Evolutionary conservation across 2,113 vertebrate species (phyloP), one percentile per base, ranked within the genome.

Genomic region (Phalacrocorax brasilianus): DNA sequence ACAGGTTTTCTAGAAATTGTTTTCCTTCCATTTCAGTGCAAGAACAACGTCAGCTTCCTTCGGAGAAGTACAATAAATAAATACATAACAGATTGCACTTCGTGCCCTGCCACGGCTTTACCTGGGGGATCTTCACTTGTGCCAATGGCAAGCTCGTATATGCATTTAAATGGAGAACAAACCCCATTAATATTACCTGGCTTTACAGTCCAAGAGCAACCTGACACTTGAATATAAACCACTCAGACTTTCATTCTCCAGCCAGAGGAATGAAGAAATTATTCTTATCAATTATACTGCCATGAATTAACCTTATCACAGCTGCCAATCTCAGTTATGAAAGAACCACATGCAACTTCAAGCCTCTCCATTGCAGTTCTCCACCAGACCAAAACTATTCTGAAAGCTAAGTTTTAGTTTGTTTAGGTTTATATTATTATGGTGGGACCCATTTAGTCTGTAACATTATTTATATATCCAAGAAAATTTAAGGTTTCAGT

Each of bases 211-310:
- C 59, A 88, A 70, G 14, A 82, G 44, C 62, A 88, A 88, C 40
- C 24, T 42, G 61, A 85, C 70, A 40, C 49, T 67, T 44, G 47
- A 85, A 85, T 56, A 11, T 35, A 68, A 93, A 89, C n/a, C 44
- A 59, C 33, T 81, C 76, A 89, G 81, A 77, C 47, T 63, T 77
- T 30, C 52, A 63, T 78, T 82, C 66, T 50, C 30, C 53, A 88
- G 58, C 44, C 74, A 93, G 38, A 76, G 32, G 35, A 94, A 90
- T 38, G 52, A 88, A 88, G 33, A 82, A 62, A 85, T 80, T 83
- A 62, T 63, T 85, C 62, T 88, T 74, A 93, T 50, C 71, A 89
- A 74, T 67, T 86, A 22, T 52, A 89, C 65, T 76, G 50, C 35
- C 17, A 47, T 11, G 4, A 91, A 85, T 85, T 90, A 79, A 82